A percentile compares a stretch with the other conserved stretches of the same genome.
These are phyloP conservation scores for Python bivittatus DNA, from an alignment of 2,113 vertebrate species.

Conservation along the genomic window DNA sequence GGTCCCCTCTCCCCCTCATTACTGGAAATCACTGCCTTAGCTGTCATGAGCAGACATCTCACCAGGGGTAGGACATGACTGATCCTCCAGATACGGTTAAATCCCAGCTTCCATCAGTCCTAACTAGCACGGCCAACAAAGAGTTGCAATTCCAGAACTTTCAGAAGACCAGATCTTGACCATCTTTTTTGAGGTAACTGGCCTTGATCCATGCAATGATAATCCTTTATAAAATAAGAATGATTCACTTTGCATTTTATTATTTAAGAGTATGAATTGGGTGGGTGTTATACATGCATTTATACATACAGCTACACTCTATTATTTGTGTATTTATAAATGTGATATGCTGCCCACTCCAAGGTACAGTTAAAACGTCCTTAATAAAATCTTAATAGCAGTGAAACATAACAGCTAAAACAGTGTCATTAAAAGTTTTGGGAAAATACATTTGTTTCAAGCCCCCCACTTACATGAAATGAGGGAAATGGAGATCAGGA, in stretches of 20 bases:
- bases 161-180: background rate
- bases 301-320: too few species aligned
- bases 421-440: too few species aligned
- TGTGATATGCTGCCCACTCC: background rate
- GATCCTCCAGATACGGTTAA: background rate
- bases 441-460: too few species aligned
- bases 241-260: background rate
- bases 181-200: conserved; percentile 42
- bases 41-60: background rate
- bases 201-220: conserved; percentile 40
- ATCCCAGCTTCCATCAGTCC: background rate
- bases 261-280: background rate
- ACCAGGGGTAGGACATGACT: background rate
- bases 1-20: background rate
- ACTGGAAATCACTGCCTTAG: background rate
- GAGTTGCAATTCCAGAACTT: background rate
- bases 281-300: background rate
- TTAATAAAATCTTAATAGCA: too few species aligned
- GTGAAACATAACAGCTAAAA: too few species aligned
- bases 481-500: background rate
- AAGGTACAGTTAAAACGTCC: background rate
- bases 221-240: conserved; percentile 53
- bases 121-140: background rate
- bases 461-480: background rate
- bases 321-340: background rate